Evolutionary conservation across 30 jellyfish, hydroid and myxozoan species (phyloP), one percentile per base, ranked within the genome.

Genomic region (Chironex yamaguchii): DNA sequence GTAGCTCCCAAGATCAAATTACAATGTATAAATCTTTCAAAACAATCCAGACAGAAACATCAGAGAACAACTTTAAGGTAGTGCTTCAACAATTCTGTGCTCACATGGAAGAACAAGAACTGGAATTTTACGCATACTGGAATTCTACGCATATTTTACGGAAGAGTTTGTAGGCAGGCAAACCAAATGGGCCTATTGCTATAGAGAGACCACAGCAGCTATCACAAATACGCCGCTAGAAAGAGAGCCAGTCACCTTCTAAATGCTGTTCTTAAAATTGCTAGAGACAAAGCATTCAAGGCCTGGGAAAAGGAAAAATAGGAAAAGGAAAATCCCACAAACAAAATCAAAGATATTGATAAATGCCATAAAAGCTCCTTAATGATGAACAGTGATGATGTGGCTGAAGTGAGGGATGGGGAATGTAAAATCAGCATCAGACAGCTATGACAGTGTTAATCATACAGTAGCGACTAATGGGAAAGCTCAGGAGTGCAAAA

Each of bases 201-300:
- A 67, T 25, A 51, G 93, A 6, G 29, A 22, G 9, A 34, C 81
- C 6, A 68, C 93, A 0, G 87, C 79, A 2, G 93, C 88, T 17
- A 83, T 51, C 27, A 83, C 93, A 20, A 68, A 83, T 36, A 83
- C 71, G 87, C 30, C 93, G 1, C 34, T 82, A n/a, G 92, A 82
- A 51, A 50, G 64, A 20, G 81, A 36, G 87, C 71, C 14, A 73
- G 71, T 22, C 81, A 70, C 32, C 76, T 83, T 12, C 53, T 83
- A 2, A 22, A 36, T 36, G 93, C 26, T 32, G 51, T 83, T 0
- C 52, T 83, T n/a, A 83, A 51, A 48, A 50, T 50, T 24, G 92
- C 93, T 6, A 33, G 93, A 52, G 93, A 83, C 49, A 82, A 83
- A 69, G 93, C 93, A 2, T 83, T 67, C 34, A 87, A 83, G 30